Evolutionary conservation across 2,113 vertebrate genomes (phyloP), one percentile per base, ranked within the genome.

Genomic region (Sorex araneus): DNA sequence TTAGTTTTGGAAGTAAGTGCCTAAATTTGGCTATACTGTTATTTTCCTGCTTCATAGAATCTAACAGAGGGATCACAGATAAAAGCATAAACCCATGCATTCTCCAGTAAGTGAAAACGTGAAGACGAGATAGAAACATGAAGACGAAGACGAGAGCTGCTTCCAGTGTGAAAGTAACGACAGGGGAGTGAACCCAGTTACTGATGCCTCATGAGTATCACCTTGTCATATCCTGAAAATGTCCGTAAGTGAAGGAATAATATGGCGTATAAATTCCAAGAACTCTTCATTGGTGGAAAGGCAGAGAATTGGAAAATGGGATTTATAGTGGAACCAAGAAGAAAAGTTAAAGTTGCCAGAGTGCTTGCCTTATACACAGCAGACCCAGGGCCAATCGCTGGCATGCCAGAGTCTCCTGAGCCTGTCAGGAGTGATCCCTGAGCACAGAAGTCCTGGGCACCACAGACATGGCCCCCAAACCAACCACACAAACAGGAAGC

Each of bases 261-360:
- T 1, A 0, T 27, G 40, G 18, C 34, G 21, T 6, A 47, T 21
- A 77, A 77, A 87, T 45, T 50, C 60, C 78, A 70, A 30, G n/a
- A 79, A 66, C 70, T 60, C 32, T n/a, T 54, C 66, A 30, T n/a
- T 81, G 21, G n/a, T 32, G 32, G 50, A 64, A 92, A 54, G 47
- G 27, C 1, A 71, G 25, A 18, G 32, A 86, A 75, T 1, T 79
- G 50, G 82, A 71, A 82, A 84, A 67, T 15, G 40, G 34, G 36
- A 81, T 79, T 67, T 86, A 18, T 18, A 67, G 18, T 30, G n/a
- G 40, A 87, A 69, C 66, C 30, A 19, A 34, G 36, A 84, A 89
- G 54, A 87, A 63, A 86, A 84, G 64, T 80, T 84, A 83, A 90
- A 90, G 84, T 3, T 3, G 40, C 40, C 40, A 40, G 40, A 40